A percentile compares a stretch with the other conserved stretches of the same genome.
These are phyloP conservation scores for Acinonyx jubatus DNA, from an alignment of 2,113 vertebrate species.

Conservation along the genomic window DNA sequence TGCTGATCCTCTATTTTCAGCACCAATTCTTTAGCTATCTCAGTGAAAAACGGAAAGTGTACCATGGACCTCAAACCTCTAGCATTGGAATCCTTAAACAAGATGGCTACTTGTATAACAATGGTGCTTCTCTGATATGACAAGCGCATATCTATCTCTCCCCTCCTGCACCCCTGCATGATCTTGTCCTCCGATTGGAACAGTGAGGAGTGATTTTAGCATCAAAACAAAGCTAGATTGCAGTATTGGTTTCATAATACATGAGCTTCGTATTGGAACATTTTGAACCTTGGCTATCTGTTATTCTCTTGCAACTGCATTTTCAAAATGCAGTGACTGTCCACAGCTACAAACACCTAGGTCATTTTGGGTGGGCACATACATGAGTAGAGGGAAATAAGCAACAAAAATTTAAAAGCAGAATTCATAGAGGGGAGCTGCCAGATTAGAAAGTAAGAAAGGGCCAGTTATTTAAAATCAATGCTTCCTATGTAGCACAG, in stretches of 20 bases:
- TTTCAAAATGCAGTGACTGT: constrained; percentile 86
- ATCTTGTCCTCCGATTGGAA: constrained; percentile 84
- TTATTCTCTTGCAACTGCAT: constrained; percentile 84
- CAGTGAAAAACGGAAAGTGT: constrained; percentile 84
- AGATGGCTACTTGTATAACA: constrained; percentile 81
- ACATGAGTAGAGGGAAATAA: constrained; percentile 83
- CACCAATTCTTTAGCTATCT: constrained; percentile 88
- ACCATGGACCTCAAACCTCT: constrained; percentile 83
- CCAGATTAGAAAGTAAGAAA: constrained; percentile 85
- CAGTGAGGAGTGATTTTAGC: constrained; percentile 83
- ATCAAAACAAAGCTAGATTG: constrained; percentile 84
- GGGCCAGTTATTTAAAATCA: constrained; percentile 89
- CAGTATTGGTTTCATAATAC: constrained; percentile 82
- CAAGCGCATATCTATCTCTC: constrained; percentile 77
- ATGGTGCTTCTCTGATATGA: constrained; percentile 80
- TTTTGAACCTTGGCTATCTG: constrained; percentile 82
- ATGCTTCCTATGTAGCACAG: constrained; percentile 87
- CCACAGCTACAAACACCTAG: constrained; percentile 85
- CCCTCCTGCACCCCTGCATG: constrained; percentile 63
- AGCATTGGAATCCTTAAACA: constrained; percentile 83
- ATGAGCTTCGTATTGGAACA: constrained; percentile 83
- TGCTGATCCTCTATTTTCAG: constrained; percentile 87
- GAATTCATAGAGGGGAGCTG: constrained; percentile 85
- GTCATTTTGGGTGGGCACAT: constrained; percentile 85
- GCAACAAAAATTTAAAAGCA: constrained; percentile 83